phyloP scores from a whole-genome alignment of 2,888 invertebrate species.

The Cephalotes varians region DNA sequence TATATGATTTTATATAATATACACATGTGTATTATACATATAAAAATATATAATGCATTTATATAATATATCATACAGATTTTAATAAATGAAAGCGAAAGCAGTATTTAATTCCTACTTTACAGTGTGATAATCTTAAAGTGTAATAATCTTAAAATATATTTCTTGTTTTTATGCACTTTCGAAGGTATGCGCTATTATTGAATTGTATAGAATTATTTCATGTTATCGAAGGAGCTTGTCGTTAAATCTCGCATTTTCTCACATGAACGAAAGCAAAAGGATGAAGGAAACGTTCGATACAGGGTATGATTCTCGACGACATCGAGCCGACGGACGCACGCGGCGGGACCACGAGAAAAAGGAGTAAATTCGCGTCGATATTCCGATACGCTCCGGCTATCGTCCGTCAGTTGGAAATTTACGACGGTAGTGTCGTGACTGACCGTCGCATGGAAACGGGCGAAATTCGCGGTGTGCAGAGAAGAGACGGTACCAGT shows the following conservation, averaged over 20 bases:
- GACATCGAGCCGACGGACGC: slow-evolving; percentile 23
- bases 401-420: slow-evolving; percentile 49
- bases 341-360: neutral
- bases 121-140: neutral
- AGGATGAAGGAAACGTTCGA: neutral
- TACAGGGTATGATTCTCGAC: slow-evolving; percentile 26
- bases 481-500: slow-evolving; percentile 30
- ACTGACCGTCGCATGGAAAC: slow-evolving; percentile 49
- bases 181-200: neutral
- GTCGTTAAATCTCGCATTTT: slow-evolving; percentile 23
- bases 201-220: neutral
- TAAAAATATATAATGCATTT: slow-evolving; percentile 2
- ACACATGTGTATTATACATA: neutral
- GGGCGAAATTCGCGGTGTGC: slow-evolving; percentile 30
- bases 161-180: neutral
- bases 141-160: neutral
- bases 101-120: neutral
- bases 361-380: slow-evolving; percentile 48
- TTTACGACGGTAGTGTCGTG: slow-evolving; percentile 51
- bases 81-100: neutral
- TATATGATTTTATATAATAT: neutral
- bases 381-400: slow-evolving; percentile 49
- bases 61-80: neutral
- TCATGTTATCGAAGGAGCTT: neutral
- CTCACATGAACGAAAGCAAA: neutral